Conservation (phyloP, 2,113 vertebrate species). For the Egretta garzetta region DNA sequence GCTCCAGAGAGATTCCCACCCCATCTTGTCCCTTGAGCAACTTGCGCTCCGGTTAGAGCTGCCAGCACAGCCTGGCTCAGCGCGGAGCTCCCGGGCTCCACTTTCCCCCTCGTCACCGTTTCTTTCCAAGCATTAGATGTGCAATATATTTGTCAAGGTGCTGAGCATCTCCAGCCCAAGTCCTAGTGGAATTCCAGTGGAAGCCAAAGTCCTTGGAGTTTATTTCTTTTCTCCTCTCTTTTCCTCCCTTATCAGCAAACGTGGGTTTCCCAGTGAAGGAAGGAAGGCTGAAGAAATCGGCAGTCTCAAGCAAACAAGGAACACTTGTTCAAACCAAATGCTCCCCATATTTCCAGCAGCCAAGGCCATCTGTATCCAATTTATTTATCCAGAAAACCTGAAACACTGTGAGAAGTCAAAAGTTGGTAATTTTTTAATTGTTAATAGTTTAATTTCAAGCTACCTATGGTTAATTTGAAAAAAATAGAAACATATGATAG, state of each 20-base stretch:
- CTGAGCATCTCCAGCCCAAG: neutral
- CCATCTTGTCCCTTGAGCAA: neutral
- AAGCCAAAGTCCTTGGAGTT: neutral
- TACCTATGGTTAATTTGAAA: neutral
- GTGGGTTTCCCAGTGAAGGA: neutral
- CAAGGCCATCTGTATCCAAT: neutral
- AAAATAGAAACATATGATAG: neutral
- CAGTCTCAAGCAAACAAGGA: neutral
- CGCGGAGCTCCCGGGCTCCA: neutral
- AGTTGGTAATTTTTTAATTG: neutral
- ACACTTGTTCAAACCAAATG: neutral
- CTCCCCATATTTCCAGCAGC: neutral
- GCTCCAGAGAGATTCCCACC: accelerated
- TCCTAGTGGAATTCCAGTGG: neutral
- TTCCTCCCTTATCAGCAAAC: neutral
- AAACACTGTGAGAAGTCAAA: neutral
- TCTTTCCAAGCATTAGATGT: neutral
- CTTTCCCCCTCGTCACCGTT: neutral
- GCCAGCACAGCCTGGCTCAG: accelerated
- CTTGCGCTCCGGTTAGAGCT: neutral
- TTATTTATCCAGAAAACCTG: neutral
- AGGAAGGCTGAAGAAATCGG: neutral
- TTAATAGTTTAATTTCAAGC: neutral
- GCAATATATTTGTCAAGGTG: neutral
- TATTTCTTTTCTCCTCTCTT: neutral